Conservation (phyloP, 2,888 invertebrate genomes). For the Eucriotettix oculatus region DNA sequence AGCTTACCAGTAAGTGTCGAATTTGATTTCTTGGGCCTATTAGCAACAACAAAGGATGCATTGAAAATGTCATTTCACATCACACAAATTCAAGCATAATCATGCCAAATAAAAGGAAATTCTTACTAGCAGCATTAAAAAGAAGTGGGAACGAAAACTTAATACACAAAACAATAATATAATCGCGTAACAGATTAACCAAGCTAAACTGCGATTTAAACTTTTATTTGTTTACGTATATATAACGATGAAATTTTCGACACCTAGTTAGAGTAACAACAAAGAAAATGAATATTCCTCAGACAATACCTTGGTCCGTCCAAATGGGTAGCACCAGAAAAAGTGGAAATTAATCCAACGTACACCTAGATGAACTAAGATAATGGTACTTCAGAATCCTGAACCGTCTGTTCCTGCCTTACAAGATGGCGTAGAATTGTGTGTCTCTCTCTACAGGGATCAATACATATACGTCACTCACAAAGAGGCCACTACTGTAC, state of each 20-base stretch:
- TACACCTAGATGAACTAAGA: slow-evolving; percentile 26
- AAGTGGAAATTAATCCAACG: slow-evolving; percentile 33
- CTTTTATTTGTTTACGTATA: neutral
- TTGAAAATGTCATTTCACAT: neutral
- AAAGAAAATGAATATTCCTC: neutral
- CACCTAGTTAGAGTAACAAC: neutral
- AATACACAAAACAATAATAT: neutral
- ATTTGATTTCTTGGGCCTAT: no score
- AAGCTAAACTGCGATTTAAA: neutral
- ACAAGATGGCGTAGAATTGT: slow-evolving; percentile 30
- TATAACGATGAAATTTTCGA: neutral
- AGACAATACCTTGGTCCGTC: slow-evolving; percentile 58
- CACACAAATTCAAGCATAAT: neutral
- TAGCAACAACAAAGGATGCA: no score
- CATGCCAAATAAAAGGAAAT: neutral
- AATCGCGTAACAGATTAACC: no score
- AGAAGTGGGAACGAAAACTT: neutral
- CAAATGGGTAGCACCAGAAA: slow-evolving; percentile 51
- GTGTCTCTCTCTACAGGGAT: slow-evolving; percentile 28
- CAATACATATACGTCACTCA: slow-evolving; percentile 32
- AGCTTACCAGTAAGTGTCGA: no score
- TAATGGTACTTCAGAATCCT: slow-evolving; percentile 21
- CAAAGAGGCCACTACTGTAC: slow-evolving; percentile 1
- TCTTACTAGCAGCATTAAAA: neutral
- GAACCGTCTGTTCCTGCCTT: slow-evolving; percentile 25